Evolutionary conservation across 2,113 vertebrate species (phyloP), one percentile per base, ranked within the genome.

Genomic region (Nicator chloris): DNA sequence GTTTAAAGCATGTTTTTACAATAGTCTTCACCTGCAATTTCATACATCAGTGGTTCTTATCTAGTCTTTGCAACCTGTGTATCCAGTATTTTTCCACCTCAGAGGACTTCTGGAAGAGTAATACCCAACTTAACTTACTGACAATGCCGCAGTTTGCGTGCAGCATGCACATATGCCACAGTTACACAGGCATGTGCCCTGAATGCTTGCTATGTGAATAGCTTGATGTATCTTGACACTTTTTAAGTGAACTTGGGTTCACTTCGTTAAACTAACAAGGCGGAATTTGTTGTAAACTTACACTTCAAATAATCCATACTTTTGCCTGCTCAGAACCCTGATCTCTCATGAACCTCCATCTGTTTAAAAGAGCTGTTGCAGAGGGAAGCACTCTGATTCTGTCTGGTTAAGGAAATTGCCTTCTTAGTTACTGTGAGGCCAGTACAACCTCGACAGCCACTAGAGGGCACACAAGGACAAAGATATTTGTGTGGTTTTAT

Each of bases 381-480:
- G 24, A 71, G 51, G 35, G 42, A 69, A 54, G 42, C 8, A 3
- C 15, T 90, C 35, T 22, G 16, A 6, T 76, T 39, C 23, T 53
- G 42, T 51, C 22, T 11, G 30, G 10, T 14, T 31, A 27, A 72
- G 50, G 59, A 83, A 42, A 13, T 50, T 21, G 10, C 45, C 13
- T 17, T 10, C 44, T 15, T 6, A 1, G 31, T 51, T 77, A 9
- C 28, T 50, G 26, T 42, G 39, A 54, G 23, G 54, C 9, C 33
- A 17, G 21, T 5, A 2, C n/a, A 64, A 63, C 54, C 42, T 90
- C 56, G 33, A 19, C 20, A 77, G 82, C 95, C 95, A 24, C 93
- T 90, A 96, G 96, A 90, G 95, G 94, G 95, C 83, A 95, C 15
- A 22, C 54, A 16, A 93, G 68, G 71, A 88, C 79, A 92, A 80